phyloP scores from a whole-genome alignment of 2,888 invertebrate species.

The Aspidiotus destructor region DNA sequence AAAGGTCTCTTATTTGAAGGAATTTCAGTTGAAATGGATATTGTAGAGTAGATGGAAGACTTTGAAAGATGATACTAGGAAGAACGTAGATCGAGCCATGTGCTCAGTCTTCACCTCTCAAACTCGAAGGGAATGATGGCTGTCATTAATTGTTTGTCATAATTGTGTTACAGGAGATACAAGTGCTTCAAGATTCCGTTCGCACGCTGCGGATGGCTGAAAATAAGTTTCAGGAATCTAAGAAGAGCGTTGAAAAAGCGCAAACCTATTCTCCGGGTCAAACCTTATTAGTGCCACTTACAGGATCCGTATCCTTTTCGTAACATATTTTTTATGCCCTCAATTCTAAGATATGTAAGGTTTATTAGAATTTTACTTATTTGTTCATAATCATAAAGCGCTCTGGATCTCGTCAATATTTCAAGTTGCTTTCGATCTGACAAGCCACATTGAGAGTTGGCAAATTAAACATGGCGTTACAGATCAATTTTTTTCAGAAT shows the following conservation, averaged over 20 bases:
- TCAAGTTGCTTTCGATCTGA: neutral
- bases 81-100: too few species aligned
- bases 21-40: constrained; percentile 38
- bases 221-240: constrained; percentile 78
- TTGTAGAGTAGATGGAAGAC: too few species aligned
- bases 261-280: constrained; percentile 67
- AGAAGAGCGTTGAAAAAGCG: constrained; percentile 71
- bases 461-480: neutral
- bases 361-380: neutral
- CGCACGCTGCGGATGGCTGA: constrained; percentile 83
- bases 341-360: neutral
- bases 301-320: constrained; percentile 64
- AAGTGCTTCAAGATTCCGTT: constrained; percentile 79
- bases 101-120: too few species aligned
- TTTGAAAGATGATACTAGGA: too few species aligned
- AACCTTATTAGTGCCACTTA: constrained; percentile 83
- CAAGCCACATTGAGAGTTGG: too few species aligned
- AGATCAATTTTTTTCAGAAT: constrained; percentile 6
- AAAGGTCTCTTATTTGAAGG: neutral
- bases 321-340: neutral
- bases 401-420: neutral
- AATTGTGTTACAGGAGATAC: constrained; percentile 55
- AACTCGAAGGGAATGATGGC: too few species aligned
- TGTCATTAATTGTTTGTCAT: too few species aligned
- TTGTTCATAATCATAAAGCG: neutral